Base-by-base conservation (phyloP, 2,797 vertebrate species). In the Hypotaenidia philippensis region DNA sequence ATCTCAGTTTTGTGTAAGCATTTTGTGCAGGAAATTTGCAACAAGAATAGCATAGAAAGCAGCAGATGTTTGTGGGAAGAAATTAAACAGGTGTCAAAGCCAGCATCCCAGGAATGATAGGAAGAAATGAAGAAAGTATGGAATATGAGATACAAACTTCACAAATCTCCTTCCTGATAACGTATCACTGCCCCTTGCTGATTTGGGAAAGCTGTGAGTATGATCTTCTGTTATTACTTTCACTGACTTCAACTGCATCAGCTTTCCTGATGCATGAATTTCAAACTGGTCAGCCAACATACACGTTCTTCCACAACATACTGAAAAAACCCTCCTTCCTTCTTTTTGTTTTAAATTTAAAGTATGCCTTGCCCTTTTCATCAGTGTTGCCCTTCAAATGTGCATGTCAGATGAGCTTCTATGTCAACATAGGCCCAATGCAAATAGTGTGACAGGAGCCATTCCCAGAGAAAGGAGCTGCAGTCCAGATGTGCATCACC, bases 391-490 rank as follows among this genome's bases (percentile, higher is more conserved):
- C 60, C 89, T 94, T 82, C 78, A 86, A 95, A 83, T 11, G 32
- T 41, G 53, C 56, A 53, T 52, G n/a, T 89, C 61, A 85, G 91
- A 90, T 49, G 53, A 70, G 71, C 70, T 95, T 90, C 87, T 75
- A 95, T 89, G 74, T 79, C 89, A 86, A 83, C 21, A 55, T 21
- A 83, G 57, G 41, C 52, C 38, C 55, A 91, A 34, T 8, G 53
- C 40, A 68, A 80, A 69, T 89, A 65, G 63, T 10, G 78, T 81
- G 50, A 76, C 84, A 57, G 59, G 32, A 75, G 27, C 26, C 5
- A 20, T 90, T 97, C 86, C 90, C 91, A 92, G 93, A 95, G 85
- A 57, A 83, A 22, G 84, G 77, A 77, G 50, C 85, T 87, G 76
- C 65, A 53, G 83, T 56, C 90, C 93, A 97, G 89, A 96, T 96